Percentiles rank a stretch among this genome's conserved stretches.
Conservation (phyloP, 2,888 invertebrate genomes). For the Cheilosia grossa region DNA sequence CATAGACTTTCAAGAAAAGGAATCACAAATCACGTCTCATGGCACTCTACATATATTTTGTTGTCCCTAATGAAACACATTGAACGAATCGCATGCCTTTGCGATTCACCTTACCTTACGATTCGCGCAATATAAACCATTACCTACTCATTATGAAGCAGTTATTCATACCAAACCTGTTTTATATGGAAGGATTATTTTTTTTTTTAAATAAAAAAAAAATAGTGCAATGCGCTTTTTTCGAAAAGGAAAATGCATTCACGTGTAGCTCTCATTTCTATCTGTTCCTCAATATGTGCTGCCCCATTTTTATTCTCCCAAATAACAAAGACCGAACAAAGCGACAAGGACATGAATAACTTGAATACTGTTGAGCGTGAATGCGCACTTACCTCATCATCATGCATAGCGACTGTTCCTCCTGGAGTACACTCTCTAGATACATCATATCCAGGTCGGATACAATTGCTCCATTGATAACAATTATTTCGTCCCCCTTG, state of each 20-base stretch:
- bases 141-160: too few species aligned
- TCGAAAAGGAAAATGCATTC: constrained; percentile 47
- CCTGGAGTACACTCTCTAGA: constrained; percentile 97
- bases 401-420: constrained; percentile 96
- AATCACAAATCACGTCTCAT: too few species aligned
- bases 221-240: background rate
- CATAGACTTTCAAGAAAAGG: too few species aligned
- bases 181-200: constrained; percentile 16
- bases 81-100: too few species aligned
- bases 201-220: background rate
- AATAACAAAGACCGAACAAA: constrained; percentile 62
- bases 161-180: background rate
- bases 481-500: constrained; percentile 99
- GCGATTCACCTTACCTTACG: too few species aligned
- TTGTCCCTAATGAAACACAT: too few species aligned
- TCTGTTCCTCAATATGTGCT: constrained; percentile 1
- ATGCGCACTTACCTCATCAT: constrained; percentile 91
- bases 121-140: too few species aligned
- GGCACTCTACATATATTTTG: too few species aligned
- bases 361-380: constrained; percentile 63
- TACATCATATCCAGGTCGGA: constrained; percentile 99
- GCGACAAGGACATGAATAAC: constrained; percentile 60
- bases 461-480: constrained; percentile 98
- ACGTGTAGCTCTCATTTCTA: constrained; percentile 20
- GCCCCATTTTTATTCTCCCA: constrained; percentile 55